Evolutionary conservation across 2,888 invertebrate genomes (phyloP), one percentile per base, ranked within the genome.

Genomic region (Ethmia dodecea): DNA sequence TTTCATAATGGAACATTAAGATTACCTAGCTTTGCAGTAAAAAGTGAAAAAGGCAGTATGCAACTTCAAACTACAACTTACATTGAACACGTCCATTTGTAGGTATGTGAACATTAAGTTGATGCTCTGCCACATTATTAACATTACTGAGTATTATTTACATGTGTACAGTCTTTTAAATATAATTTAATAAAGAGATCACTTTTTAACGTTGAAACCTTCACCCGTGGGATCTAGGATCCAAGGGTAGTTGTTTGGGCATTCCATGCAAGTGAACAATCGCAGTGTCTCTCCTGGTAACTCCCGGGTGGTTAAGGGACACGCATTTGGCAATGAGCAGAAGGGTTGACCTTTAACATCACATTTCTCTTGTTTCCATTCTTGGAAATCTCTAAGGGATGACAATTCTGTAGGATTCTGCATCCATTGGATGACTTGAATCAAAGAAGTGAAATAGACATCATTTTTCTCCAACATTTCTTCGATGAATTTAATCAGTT

Each of bases 191-290:
- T n/a, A 74, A 56, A 77, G 84, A 84, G 80, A 86, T 90, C 90
- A 92, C 86, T 92, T 91, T 84, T 90, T 94, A 67, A 91, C 93
- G 64, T 91, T 93, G 89, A 95, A 95, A 60, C 96, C 96, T 84
- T 97, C 96, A 61, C 96, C 97, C 63, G 96, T 96, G 46, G 96
- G 96, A 84, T 97, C 96, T 60, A 96, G 88, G 63, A 97, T 92
- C 96, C 96, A 97, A 36, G 97, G 97, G 69, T 97, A 97, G 81
- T 96, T 95, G 72, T 96, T 94, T 42, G 97, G 97, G 75, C 97
- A 97, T 76, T 97, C 96, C 94, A 96, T 95, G 79, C 97, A 97
- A 36, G 97, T 97, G 88, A 96, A 96, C 39, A 97, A 89, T 71
- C 96, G 93, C 30, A 96, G 89, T 30, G 95, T 96, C 80, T 97